These are phyloP conservation scores for Oryzaephilus surinamensis DNA, from an alignment of 1,140 invertebrate genomes.

Conservation along the genomic window DNA sequence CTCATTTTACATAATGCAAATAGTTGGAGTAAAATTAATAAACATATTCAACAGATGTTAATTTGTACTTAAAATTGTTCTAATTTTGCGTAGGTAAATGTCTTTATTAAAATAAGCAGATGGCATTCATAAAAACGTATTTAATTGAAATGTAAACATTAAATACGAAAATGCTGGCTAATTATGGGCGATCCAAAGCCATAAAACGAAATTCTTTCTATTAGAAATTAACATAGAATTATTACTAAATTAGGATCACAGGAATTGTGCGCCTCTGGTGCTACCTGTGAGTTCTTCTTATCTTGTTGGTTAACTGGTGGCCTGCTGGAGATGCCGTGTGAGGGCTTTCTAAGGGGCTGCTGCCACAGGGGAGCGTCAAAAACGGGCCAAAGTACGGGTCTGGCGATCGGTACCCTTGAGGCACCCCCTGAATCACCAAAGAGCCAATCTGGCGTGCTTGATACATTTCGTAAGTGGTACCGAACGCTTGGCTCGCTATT, in stretches of 20 bases:
- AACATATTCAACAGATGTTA: no score
- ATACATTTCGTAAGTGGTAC: conserved; percentile 29
- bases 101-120: no score
- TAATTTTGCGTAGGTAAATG: no score
- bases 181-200: no score
- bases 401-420: conserved; percentile 45
- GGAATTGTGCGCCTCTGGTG: conserved; percentile 50
- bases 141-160: no score
- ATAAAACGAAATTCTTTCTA: no score
- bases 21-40: no score
- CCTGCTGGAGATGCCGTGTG: conserved; percentile 73
- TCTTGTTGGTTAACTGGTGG: conserved; percentile 86
- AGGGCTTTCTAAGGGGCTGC: conserved; percentile 75
- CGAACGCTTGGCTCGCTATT: conserved; percentile 16
- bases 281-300: conserved; percentile 85
- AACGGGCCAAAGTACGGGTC: conserved; percentile 53
- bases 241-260: conserved; percentile 24
- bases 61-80: no score
- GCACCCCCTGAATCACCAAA: conserved; percentile 39
- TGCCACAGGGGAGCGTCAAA: conserved; percentile 66
- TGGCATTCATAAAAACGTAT: no score
- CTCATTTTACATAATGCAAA: no score
- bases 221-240: neutral
- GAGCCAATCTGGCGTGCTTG: conserved; percentile 37
- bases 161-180: no score